Percentiles rank a stretch among this genome's conserved stretches.
Evolutionary conservation across 2,113 vertebrate species (phyloP).

Genomic region (Nymphicus hollandicus): DNA sequence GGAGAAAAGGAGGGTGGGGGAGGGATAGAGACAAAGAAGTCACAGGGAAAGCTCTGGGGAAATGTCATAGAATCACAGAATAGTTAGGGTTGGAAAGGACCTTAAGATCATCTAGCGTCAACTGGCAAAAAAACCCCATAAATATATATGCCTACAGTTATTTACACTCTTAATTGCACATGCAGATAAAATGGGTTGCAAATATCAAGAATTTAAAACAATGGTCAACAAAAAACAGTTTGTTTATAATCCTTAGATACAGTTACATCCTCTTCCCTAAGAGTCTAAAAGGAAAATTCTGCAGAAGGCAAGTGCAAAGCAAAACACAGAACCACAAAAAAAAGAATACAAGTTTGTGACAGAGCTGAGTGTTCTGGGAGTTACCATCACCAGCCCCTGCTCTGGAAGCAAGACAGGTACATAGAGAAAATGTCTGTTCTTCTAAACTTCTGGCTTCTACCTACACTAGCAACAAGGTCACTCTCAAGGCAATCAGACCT

Average conservation of each 20-base stretch:
- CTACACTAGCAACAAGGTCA: neutral
- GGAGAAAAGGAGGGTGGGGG: neutral
- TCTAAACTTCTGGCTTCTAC: neutral
- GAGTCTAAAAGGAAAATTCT: neutral
- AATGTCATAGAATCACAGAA: neutral
- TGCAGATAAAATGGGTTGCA: neutral
- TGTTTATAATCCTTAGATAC: neutral
- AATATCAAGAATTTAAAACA: neutral
- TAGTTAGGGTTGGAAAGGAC: neutral
- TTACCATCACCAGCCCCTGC: neutral
- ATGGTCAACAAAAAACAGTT: accelerated
- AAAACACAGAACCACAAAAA: neutral
- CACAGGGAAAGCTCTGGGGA: neutral
- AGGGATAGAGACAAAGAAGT: neutral
- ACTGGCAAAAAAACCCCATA: neutral
- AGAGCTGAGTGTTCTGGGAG: neutral
- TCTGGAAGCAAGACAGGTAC: neutral
- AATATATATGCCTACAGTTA: neutral
- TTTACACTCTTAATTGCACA: neutral
- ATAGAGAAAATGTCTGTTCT: neutral
- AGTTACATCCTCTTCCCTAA: neutral
- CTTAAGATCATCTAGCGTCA: neutral
- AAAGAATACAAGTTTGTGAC: neutral
- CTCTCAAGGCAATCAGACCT: neutral
- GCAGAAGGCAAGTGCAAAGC: neutral